Conservation (phyloP, 2,888 invertebrate species). For the Andrena minutula region DNA sequence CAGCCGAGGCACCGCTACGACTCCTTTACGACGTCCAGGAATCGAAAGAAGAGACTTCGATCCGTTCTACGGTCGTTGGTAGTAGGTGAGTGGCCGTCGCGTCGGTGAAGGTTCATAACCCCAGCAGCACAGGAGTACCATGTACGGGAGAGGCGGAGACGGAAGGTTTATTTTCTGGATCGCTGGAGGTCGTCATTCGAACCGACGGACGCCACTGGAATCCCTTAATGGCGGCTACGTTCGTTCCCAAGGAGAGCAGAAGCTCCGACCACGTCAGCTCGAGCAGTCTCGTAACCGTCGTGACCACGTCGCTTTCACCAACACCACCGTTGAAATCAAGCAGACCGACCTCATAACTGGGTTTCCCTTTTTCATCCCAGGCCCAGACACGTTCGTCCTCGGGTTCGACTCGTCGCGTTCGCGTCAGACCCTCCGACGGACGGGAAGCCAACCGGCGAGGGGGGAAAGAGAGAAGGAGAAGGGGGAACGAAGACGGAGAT, state of each 20-base stretch:
- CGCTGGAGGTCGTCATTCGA: constrained; percentile 79
- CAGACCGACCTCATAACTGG: neutral
- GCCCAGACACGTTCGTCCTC: neutral
- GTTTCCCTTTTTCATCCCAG: neutral
- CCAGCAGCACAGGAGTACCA: constrained; percentile 22
- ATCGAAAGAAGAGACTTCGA: constrained; percentile 49
- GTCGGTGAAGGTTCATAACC: constrained; percentile 70
- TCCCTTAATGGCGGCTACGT: constrained; percentile 75
- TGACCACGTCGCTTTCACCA: constrained; percentile 28
- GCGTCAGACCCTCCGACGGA: neutral
- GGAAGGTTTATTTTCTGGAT: constrained; percentile 79
- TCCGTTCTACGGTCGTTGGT: constrained; percentile 39
- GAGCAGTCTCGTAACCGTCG: constrained; percentile 59
- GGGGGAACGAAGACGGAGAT: neutral
- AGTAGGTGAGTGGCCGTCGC: constrained; percentile 45
- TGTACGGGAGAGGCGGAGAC: constrained; percentile 45
- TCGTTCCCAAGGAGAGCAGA: constrained; percentile 71
- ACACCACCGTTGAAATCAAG: constrained; percentile 14
- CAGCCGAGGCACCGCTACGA: constrained; percentile 4
- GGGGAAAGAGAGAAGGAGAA: neutral
- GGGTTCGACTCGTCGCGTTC: constrained; percentile 6
- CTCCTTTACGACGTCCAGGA: constrained; percentile 45
- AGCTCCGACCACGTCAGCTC: constrained; percentile 63
- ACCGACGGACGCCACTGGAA: constrained; percentile 77
- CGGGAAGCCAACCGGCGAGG: neutral